Percentiles rank a stretch among this genome's conserved stretches.
These are phyloP conservation scores for Diachasmimorpha longicaudata DNA, from an alignment of 1,140 invertebrate species.

Conservation along the genomic window DNA sequence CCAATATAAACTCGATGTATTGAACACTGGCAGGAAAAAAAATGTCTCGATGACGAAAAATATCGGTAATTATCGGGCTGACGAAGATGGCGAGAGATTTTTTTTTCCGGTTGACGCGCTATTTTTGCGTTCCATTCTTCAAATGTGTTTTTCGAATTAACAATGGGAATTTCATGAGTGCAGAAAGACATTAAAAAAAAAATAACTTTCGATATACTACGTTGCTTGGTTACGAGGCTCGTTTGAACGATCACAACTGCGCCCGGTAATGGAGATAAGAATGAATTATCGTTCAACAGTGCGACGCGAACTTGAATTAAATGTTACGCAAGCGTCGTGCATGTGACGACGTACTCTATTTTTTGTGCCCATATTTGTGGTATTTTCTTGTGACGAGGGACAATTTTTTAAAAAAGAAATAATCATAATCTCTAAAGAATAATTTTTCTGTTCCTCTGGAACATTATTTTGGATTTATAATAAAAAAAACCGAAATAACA, in stretches of 20 bases:
- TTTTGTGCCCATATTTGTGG: slow-evolving; percentile 5
- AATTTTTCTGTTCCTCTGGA: too few species aligned
- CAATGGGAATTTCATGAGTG: not conserved
- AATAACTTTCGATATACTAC: not conserved
- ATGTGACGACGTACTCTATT: slow-evolving; percentile 1
- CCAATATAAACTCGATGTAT: too few species aligned
- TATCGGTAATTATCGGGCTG: not conserved
- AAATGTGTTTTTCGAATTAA: not conserved
- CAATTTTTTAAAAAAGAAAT: too few species aligned
- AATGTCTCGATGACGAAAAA: not conserved
- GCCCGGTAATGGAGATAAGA: slow-evolving; percentile 29
- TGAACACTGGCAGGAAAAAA: too few species aligned
- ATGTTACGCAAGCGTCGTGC: slow-evolving; percentile 20
- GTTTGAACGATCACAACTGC: slow-evolving; percentile 23
- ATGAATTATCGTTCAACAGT: slow-evolving; percentile 28
- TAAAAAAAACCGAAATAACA: too few species aligned
- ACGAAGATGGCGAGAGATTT: too few species aligned
- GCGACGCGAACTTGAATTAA: slow-evolving; percentile 24
- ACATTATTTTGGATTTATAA: too few species aligned
- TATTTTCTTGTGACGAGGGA: not conserved
- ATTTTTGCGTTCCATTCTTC: not conserved
- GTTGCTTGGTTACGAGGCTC: slow-evolving; percentile 24
- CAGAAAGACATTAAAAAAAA: not conserved
- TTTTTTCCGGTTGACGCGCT: too few species aligned
- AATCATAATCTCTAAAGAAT: too few species aligned